These are phyloP conservation scores for Oryzias dopingdopingensis DNA, from an alignment of 2,797 vertebrate genomes.

Conservation along the genomic window DNA sequence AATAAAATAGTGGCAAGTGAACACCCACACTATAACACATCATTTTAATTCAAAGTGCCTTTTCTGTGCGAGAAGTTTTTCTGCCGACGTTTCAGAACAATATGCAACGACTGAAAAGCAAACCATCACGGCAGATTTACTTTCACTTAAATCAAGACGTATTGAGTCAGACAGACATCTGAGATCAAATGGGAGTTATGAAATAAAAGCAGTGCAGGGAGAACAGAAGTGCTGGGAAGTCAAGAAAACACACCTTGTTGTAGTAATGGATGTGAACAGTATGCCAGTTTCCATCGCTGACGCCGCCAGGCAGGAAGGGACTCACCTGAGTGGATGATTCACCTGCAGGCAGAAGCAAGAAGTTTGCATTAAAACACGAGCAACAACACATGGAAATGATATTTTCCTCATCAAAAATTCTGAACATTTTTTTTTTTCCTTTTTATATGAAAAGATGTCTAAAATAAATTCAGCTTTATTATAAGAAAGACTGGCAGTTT, in stretches of 20 bases:
- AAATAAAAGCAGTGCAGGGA: not conserved
- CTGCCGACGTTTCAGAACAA: slow-evolving; percentile 24
- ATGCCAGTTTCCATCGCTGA: slow-evolving; percentile 98
- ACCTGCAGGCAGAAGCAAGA: slow-evolving; percentile 70
- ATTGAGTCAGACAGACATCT: slow-evolving; percentile 3
- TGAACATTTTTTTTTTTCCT: not conserved
- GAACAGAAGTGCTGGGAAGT: not conserved
- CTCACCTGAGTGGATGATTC: slow-evolving; percentile 94
- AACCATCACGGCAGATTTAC: not conserved
- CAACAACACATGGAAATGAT: not conserved
- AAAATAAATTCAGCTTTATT: not conserved
- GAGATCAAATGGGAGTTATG: slow-evolving; percentile 8
- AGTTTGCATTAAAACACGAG: not conserved
- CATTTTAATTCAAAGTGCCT: slow-evolving; percentile 25
- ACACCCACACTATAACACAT: slow-evolving; percentile 38
- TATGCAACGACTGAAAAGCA: slow-evolving; percentile 2
- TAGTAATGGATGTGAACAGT: slow-evolving; percentile 93
- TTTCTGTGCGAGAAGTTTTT: slow-evolving; percentile 17
- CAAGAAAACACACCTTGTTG: slow-evolving; percentile 85
- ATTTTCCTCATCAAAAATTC: not conserved
- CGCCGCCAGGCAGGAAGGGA: slow-evolving; percentile 88
- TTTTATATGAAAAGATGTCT: not conserved
- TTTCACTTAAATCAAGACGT: slow-evolving; percentile 4
- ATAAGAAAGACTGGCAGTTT: slow-evolving; percentile 7
- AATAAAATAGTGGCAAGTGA: slow-evolving; percentile 43